Evolutionary conservation across 2,888 invertebrate species (phyloP).

Genomic region (Dendrolimus pini): DNA sequence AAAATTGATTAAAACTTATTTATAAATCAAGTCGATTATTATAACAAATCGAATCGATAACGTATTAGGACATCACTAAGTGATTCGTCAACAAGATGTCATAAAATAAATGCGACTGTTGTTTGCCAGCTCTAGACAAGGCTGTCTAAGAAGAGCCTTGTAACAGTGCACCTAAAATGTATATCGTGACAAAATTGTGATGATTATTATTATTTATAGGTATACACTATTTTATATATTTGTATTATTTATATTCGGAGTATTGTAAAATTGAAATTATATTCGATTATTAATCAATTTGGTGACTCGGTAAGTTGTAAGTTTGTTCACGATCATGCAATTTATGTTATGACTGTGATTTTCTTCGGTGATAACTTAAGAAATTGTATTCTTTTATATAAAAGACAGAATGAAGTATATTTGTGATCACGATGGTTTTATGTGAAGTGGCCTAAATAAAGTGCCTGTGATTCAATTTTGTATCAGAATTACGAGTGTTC

Average conservation of each 20-base stretch:
- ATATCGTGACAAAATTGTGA: conserved; percentile 6
- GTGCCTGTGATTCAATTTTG: background rate
- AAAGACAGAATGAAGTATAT: background rate
- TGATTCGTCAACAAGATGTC: too few relatives aligned
- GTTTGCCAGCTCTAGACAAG: too few relatives aligned
- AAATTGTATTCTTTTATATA: background rate
- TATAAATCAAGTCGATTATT: too few relatives aligned
- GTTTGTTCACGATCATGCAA: too few relatives aligned
- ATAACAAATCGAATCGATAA: too few relatives aligned
- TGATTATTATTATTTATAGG: conserved; percentile 5
- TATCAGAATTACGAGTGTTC: background rate
- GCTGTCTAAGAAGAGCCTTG: too few relatives aligned
- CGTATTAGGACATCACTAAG: too few relatives aligned
- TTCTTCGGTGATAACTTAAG: background rate
- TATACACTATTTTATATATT: background rate
- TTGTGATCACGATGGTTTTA: background rate
- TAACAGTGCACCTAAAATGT: background rate
- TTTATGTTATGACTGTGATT: background rate
- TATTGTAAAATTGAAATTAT: too few relatives aligned
- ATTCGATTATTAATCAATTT: too few relatives aligned
- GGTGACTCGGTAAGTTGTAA: too few relatives aligned
- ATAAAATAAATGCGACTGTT: too few relatives aligned
- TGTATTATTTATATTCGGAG: background rate
- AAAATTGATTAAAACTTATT: too few relatives aligned
- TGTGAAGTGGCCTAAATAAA: background rate